Evolutionary conservation across 2,888 invertebrate genomes (phyloP).

Genomic region (Argyresthia goedartella): DNA sequence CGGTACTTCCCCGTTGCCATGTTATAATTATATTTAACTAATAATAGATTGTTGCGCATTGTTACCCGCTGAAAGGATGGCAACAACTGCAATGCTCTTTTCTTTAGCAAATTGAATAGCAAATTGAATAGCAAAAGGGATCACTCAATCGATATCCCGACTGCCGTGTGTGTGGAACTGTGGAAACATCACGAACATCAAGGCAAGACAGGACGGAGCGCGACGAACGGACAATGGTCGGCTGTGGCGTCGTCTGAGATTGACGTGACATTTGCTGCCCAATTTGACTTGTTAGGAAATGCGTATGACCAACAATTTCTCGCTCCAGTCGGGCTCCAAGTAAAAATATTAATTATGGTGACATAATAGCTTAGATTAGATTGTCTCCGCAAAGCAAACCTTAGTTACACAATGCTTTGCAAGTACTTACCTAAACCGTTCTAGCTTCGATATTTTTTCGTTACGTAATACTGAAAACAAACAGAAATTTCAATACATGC

Average conservation of each 20-base stretch:
- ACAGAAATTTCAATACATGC: no score
- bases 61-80: no score
- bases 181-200: not conserved
- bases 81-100: constrained; percentile 1
- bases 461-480: not conserved
- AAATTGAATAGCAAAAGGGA: not conserved
- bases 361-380: constrained; percentile 22
- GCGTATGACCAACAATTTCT: constrained; percentile 17
- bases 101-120: constrained; percentile 5
- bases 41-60: no score
- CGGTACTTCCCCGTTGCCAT: no score
- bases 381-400: constrained; percentile 21
- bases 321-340: not conserved
- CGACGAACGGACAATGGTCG: constrained; percentile 29
- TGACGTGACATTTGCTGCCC: constrained; percentile 25
- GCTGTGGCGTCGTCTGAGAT: constrained; percentile 38
- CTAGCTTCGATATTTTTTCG: not conserved
- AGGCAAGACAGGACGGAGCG: constrained; percentile 1
- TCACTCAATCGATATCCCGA: constrained; percentile 9
- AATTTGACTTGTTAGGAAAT: constrained; percentile 34
- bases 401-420: constrained; percentile 24
- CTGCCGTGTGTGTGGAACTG: not conserved
- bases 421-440: not conserved
- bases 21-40: no score
- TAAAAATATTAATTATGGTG: constrained; percentile 12